These are phyloP conservation scores for Cherax quadricarinatus DNA, from an alignment of 1,140 invertebrate genomes.

Conservation along the genomic window DNA sequence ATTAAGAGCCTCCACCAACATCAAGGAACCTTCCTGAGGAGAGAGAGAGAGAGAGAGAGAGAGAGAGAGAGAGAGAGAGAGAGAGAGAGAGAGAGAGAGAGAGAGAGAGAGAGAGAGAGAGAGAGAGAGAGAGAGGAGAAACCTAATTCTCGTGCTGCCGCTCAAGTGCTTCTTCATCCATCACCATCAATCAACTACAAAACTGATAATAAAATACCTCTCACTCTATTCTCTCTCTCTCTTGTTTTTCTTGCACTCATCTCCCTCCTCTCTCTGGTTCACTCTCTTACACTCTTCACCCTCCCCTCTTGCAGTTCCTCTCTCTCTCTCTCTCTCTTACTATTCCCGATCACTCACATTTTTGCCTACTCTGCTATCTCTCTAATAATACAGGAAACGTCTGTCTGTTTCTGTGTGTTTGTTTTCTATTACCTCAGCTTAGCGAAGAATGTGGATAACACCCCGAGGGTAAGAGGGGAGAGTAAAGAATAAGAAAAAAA, in stretches of 20 bases:
- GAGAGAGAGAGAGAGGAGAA: background rate
- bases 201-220: no score
- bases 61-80: background rate
- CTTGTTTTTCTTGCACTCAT: background rate
- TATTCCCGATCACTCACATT: no score
- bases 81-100: background rate
- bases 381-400: no score
- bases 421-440: no score
- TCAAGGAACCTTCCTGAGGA: no score
- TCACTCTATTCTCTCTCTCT: background rate
- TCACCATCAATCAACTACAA: no score
- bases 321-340: background rate
- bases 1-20: no score
- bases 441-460: no score
- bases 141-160: background rate
- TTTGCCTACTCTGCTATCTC: no score
- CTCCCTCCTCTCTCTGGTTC: background rate
- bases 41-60: background rate
- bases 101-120: background rate
- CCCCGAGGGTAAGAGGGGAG: background rate
- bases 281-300: background rate
- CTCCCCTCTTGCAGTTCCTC: background rate
- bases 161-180: background rate
- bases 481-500: no score
- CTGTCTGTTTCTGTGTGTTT: no score